These are phyloP conservation scores for Hartigia nigra DNA, from an alignment of 2,888 invertebrate genomes.

Conservation along the genomic window DNA sequence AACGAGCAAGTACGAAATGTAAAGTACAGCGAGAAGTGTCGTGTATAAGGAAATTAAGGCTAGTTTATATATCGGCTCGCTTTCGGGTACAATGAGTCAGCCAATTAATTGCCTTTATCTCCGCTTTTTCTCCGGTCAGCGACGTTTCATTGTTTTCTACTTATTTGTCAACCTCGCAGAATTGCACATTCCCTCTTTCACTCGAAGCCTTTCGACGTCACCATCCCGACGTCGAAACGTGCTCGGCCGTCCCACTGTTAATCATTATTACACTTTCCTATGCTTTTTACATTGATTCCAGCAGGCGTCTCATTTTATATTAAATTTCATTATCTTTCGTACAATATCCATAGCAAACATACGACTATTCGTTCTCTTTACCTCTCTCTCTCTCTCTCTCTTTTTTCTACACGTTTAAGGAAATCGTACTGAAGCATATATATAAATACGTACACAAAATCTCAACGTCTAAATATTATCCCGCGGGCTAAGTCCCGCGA, in stretches of 20 bases:
- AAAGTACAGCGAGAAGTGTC: not conserved
- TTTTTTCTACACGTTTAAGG: not conserved
- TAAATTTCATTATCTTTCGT: not conserved
- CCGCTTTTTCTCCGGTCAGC: slow-evolving; percentile 11
- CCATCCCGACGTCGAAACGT: not conserved
- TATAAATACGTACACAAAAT: not conserved
- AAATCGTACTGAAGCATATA: not conserved
- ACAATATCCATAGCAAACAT: not conserved
- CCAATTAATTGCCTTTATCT: not conserved
- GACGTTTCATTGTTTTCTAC: slow-evolving; percentile 12
- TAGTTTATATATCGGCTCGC: not conserved
- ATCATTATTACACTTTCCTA: not conserved
- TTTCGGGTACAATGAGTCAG: slow-evolving; percentile 9
- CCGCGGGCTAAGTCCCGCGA: not conserved
- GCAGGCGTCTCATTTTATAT: not conserved
- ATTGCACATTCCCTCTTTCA: not conserved
- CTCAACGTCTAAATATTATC: slow-evolving; percentile 23
- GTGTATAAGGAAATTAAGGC: not conserved
- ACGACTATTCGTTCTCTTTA: not conserved
- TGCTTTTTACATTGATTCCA: not conserved
- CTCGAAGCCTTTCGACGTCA: not conserved
- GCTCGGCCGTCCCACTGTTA: not conserved
- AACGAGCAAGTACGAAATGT: not conserved
- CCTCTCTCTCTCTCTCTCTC: no score
- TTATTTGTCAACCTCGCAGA: slow-evolving; percentile 6